A percentile compares a stretch with the other conserved stretches of the same genome.
Conservation (phyloP, 37 sponge, comb jelly and placozoan species). For the Dysidea cf. avara region DNA sequence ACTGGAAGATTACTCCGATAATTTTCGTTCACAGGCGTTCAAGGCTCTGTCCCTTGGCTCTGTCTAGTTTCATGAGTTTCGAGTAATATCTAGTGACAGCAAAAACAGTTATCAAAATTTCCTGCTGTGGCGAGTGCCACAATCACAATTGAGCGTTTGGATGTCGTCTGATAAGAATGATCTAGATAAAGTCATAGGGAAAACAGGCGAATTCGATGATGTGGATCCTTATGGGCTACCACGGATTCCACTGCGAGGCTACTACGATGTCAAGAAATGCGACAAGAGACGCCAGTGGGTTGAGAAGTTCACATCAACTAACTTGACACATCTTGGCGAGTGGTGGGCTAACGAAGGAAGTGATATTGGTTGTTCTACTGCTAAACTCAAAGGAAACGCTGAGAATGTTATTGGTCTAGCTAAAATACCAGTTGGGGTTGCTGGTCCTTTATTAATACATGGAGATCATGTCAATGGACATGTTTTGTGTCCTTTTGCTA, state of each 20-base stretch:
- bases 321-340: conserved; percentile 42
- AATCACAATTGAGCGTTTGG: no score
- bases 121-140: no score
- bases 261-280: conserved; percentile 57
- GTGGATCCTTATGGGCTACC: conserved; percentile 71
- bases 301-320: conserved; percentile 49
- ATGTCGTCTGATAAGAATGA: no score
- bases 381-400: conserved; percentile 70
- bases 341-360: conserved; percentile 72
- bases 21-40: no score
- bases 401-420: conserved; percentile 76
- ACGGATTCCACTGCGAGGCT: conserved; percentile 59
- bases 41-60: no score
- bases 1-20: no score
- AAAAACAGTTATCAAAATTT: no score
- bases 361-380: conserved; percentile 51
- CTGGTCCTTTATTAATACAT: conserved; percentile 60
- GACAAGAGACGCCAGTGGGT: conserved; percentile 60
- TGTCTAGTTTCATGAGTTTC: no score
- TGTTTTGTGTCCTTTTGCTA: conserved; percentile 67
- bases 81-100: no score
- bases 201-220: conserved; percentile 24
- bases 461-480: conserved; percentile 60
- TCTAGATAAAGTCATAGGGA: no score
- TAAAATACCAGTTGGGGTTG: conserved; percentile 64